Evolutionary conservation across 1,140 invertebrate species (phyloP), one percentile per base, ranked within the genome.

Genomic region (Drosophila obscura): DNA sequence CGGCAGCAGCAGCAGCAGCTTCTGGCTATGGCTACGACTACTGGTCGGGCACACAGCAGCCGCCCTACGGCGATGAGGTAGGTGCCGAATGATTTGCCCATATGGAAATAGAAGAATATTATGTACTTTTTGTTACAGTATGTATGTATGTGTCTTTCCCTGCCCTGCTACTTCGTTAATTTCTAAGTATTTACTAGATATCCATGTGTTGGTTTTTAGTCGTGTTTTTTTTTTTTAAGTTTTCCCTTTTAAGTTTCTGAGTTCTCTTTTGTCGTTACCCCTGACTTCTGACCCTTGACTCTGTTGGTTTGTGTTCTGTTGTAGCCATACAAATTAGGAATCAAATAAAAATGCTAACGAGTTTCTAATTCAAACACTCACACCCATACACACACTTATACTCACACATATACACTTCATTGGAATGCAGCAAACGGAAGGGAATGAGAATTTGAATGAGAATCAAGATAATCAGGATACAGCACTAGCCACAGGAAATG

Each of bases 51-150:
- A 71, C 73, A 24, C 78, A 77, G 50, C 79, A 85, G 58, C 81
- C 68, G 16, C 76, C 81, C 1, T 90, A 88, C 43, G 82, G 83
- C 60, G 83, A 87, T 48, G 82, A 87, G 82, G 82, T 87, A 69
- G 41, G 82, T 71, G 41, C 11, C 35, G 9, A 39, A 11, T 39
- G 11, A 39, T 39, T 39, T 13, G 22, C 22, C 3, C 35, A 39
- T 39, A 39, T 39, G 4, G 11, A 13, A 39, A 13, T 13, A 11
- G 11, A 13, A 4, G 31, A 31, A 9, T 3, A 9, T 31, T 9
- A 24, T 9, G 4, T 39, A 5, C 11, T 4, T 39, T 4, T 39
- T 39, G 11, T 39, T 31, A 31, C 7, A 7, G n/a, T 28, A 28
- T 28, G 7, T 28, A 24, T 24, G 4, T 24, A 24, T 28, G 6